A percentile compares a stretch with the other conserved stretches of the same genome.
Conservation (phyloP, 1,140 invertebrate genomes). For the Tribolium castaneum region DNA sequence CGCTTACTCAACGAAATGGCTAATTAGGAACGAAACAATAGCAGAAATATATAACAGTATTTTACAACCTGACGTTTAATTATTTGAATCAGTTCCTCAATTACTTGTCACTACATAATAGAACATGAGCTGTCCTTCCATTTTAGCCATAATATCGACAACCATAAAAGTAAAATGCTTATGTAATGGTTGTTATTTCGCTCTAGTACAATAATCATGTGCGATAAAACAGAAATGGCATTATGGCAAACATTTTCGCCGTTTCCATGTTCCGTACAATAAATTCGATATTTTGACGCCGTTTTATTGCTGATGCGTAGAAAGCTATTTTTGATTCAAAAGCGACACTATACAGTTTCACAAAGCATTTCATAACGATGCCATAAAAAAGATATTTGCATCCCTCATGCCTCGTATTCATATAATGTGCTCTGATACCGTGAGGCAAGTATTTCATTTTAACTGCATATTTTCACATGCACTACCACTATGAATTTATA, state of each 20-base stretch:
- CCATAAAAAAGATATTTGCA: constrained; percentile 29
- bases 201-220: background rate
- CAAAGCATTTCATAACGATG: constrained; percentile 6
- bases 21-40: background rate
- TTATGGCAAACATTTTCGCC: background rate
- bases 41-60: background rate
- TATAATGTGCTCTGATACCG: constrained; percentile 1
- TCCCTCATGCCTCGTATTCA: constrained; percentile 13
- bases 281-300: background rate
- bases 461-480: constrained; percentile 26
- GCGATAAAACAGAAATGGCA: background rate
- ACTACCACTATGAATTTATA: constrained; percentile 26
- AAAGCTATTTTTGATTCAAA: constrained; percentile 5
- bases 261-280: background rate
- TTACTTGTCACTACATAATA: background rate
- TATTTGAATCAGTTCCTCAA: background rate
- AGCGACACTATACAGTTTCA: constrained; percentile 1
- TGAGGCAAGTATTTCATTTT: constrained; percentile 23
- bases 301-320: background rate
- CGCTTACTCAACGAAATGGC: background rate
- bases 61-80: background rate
- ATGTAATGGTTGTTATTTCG: background rate
- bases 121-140: background rate
- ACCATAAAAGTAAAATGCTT: background rate
- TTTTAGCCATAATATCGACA: background rate